Percentiles rank a stretch among this genome's conserved stretches.
Evolutionary conservation across 1,140 invertebrate species (phyloP).

Genomic region (Cotesia vestalis): DNA sequence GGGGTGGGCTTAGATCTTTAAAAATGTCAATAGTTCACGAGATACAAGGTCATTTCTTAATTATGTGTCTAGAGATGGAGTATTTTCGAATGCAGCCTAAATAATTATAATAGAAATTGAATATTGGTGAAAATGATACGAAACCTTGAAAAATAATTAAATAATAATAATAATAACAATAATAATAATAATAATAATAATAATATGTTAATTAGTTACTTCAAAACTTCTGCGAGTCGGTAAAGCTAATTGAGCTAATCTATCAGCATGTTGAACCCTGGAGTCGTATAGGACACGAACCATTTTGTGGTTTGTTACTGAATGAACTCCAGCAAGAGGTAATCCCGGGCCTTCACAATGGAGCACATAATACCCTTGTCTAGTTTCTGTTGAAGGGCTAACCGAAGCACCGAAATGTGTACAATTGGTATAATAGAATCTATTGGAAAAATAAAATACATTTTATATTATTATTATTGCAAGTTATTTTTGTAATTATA

Average conservation of each 20-base stretch:
- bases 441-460: slow-evolving; percentile 28
- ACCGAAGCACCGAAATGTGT: slow-evolving; percentile 81
- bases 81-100: no score
- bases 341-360: slow-evolving; percentile 82
- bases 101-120: no score
- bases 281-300: slow-evolving; percentile 80
- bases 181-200: neutral
- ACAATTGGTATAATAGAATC: slow-evolving; percentile 79
- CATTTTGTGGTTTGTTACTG: slow-evolving; percentile 74
- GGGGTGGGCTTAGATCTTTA: no score
- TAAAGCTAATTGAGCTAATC: slow-evolving; percentile 76
- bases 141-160: no score
- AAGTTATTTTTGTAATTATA: no score
- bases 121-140: no score
- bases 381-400: slow-evolving; percentile 66
- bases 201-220: slow-evolving; percentile 45
- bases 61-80: no score
- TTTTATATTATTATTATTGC: no score
- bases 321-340: slow-evolving; percentile 80
- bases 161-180: no score
- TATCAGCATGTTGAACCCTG: slow-evolving; percentile 71
- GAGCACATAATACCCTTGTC: slow-evolving; percentile 77
- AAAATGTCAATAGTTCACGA: no score
- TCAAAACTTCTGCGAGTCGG: slow-evolving; percentile 80
- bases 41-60: no score